Evolutionary conservation across 2,113 vertebrate genomes (phyloP).

Genomic region (Eretmochelys imbricata): DNA sequence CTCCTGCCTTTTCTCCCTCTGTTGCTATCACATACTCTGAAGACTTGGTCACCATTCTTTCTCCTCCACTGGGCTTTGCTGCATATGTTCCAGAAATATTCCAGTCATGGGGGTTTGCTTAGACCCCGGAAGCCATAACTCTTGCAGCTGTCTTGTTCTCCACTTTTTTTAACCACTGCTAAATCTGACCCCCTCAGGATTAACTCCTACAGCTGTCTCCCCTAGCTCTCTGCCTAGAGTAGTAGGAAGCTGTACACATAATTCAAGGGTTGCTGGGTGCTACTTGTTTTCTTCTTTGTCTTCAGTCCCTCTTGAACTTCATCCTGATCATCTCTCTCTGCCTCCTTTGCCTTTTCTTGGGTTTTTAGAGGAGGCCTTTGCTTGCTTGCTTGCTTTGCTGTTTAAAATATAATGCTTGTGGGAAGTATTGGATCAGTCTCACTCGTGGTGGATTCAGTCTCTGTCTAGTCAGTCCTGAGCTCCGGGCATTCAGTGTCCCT

Average conservation of each 20-base stretch:
- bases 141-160: background rate
- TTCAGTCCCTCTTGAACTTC: constrained; percentile 29
- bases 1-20: background rate
- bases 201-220: constrained; percentile 18
- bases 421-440: background rate
- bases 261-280: constrained; percentile 8
- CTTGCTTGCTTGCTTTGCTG: background rate
- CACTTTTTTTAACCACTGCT: background rate
- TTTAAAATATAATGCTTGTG: background rate
- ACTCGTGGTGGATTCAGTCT: background rate
- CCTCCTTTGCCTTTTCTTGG: background rate
- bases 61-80: background rate
- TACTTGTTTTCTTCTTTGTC: constrained; percentile 30
- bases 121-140: background rate
- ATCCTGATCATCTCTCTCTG: background rate
- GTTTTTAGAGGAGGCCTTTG: background rate
- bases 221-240: background rate
- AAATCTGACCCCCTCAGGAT: background rate
- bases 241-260: background rate
- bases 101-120: background rate
- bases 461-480: accelerated
- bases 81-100: background rate
- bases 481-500: background rate
- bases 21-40: accelerated
- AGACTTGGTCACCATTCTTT: background rate